A percentile compares a stretch with the other conserved stretches of the same genome.
phyloP scores from a whole-genome alignment of 1,140 invertebrate species.

The Drosophila paulistorum region DNA sequence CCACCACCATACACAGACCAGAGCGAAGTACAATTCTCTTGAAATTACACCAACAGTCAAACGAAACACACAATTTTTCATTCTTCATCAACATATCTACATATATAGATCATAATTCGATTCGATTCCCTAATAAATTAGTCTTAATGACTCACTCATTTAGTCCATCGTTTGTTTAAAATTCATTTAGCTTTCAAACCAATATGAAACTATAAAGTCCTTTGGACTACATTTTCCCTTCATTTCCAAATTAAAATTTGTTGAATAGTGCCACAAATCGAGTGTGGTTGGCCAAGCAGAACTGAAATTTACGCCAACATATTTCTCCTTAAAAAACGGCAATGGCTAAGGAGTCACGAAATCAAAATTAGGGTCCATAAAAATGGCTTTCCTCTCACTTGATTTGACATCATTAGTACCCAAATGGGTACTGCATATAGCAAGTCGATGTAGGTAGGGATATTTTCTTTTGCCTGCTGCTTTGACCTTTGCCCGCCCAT shows the following conservation, averaged over 20 bases:
- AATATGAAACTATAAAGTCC: too few species aligned
- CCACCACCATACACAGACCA: not conserved
- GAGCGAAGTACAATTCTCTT: slow-evolving; percentile 27
- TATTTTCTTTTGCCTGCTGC: slow-evolving; percentile 18
- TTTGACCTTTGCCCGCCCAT: slow-evolving; percentile 32
- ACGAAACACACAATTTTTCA: not conserved
- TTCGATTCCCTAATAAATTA: too few species aligned
- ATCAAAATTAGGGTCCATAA: slow-evolving; percentile 1
- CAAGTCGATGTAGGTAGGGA: too few species aligned
- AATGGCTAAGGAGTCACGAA: not conserved
- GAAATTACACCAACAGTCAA: slow-evolving; percentile 36
- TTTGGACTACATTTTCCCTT: too few species aligned
- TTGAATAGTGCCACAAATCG: not conserved
- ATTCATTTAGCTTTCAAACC: too few species aligned
- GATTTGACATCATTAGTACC: not conserved
- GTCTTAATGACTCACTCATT: too few species aligned
- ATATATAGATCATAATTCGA: too few species aligned
- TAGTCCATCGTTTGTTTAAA: too few species aligned
- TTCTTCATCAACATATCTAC: too few species aligned
- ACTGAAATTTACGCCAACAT: not conserved
- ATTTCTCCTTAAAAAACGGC: not conserved
- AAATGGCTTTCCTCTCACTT: not conserved
- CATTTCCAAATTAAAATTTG: not conserved
- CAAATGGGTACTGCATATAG: not conserved
- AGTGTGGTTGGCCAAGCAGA: too few species aligned